Conservation (phyloP, 1,140 invertebrate genomes). For the Coptotermes formosanus region DNA sequence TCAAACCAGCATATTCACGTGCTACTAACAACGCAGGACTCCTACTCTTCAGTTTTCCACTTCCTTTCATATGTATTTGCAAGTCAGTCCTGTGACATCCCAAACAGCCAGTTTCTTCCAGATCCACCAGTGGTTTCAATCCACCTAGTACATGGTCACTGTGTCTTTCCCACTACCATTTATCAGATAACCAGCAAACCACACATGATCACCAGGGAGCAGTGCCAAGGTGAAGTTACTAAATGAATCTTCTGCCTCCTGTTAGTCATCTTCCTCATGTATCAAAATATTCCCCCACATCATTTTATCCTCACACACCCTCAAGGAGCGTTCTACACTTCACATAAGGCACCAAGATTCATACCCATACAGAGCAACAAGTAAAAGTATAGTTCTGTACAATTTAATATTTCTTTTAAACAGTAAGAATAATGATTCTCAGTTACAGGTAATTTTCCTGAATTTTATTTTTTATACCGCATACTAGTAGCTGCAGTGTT, state of each 20-base stretch:
- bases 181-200: conserved; percentile 62
- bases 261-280: too few species aligned
- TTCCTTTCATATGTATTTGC: conserved; percentile 49
- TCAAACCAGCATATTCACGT: conserved; percentile 61
- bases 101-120: conserved; percentile 65
- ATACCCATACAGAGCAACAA: too few species aligned
- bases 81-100: conserved; percentile 60
- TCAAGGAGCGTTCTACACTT: too few species aligned
- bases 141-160: conserved; percentile 56
- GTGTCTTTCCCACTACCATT: conserved; percentile 41
- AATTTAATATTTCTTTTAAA: too few species aligned
- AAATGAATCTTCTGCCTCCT: conserved; percentile 62
- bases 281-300: too few species aligned
- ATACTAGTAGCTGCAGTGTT: too few species aligned
- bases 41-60: not conserved
- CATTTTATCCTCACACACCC: too few species aligned
- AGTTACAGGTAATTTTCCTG: too few species aligned
- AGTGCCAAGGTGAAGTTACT: conserved; percentile 67
- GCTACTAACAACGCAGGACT: conserved; percentile 46
- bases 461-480: too few species aligned
- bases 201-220: conserved; percentile 65
- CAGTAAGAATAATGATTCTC: too few species aligned
- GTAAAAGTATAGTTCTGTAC: too few species aligned
- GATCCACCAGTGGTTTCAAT: conserved; percentile 54
- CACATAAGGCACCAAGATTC: too few species aligned